Evolutionary conservation across 1,140 invertebrate species (phyloP).

Genomic region (Eurosta solidaginis): DNA sequence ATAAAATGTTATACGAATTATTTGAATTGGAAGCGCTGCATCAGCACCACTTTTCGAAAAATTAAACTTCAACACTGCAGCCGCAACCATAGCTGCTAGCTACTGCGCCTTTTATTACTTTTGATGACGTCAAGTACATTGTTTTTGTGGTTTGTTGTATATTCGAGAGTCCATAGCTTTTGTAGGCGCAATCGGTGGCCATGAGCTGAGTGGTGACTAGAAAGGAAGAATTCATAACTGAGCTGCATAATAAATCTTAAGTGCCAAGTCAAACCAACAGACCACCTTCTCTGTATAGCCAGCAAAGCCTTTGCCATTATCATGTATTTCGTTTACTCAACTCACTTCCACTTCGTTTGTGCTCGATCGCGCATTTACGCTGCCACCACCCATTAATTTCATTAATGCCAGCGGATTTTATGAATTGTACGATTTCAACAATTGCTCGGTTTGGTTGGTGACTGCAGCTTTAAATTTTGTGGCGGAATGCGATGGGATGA

Average conservation of each 20-base stretch:
- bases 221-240: not conserved
- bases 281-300: not conserved
- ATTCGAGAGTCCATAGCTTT: not conserved
- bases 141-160: not conserved
- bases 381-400: not conserved
- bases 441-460: not conserved
- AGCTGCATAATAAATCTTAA: constrained; percentile 7
- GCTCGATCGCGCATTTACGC: not conserved
- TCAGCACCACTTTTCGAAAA: not conserved
- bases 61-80: not conserved
- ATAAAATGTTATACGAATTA: not conserved
- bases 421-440: not conserved
- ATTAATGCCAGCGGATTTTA: constrained; percentile 19
- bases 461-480: not conserved
- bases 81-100: not conserved
- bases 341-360: not conserved
- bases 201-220: not conserved
- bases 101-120: not conserved
- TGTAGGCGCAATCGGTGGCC: not conserved
- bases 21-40: not conserved
- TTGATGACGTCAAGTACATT: not conserved
- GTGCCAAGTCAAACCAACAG: not conserved
- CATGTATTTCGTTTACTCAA: not conserved
- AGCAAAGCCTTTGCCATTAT: not conserved
- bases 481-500: not conserved